Evolutionary conservation across 1,140 invertebrate genomes (phyloP).

Genomic region (Drosophila hydei): DNA sequence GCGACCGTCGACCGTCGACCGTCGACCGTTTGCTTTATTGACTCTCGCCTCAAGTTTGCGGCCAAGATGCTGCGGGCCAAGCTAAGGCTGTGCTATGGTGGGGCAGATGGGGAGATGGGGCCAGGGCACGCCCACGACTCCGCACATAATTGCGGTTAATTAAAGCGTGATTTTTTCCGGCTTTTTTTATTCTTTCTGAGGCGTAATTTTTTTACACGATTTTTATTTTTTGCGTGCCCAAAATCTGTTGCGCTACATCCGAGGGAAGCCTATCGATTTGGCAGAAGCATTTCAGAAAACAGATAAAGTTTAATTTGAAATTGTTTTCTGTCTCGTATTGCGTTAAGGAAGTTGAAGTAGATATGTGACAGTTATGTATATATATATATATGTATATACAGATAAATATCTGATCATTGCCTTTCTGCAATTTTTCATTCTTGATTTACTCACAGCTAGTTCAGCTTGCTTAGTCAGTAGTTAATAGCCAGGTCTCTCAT

Average conservation of each 20-base stretch:
- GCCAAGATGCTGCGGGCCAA: conserved; percentile 32
- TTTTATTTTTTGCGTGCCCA: neutral
- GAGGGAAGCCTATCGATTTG: conserved; percentile 13
- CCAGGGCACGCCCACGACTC: conserved; percentile 56
- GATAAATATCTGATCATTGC: too few relatives aligned
- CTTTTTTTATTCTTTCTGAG: conserved; percentile 8
- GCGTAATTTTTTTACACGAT: conserved; percentile 1
- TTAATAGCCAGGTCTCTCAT: too few relatives aligned
- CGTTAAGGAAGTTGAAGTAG: too few relatives aligned
- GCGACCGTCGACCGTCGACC: conserved; percentile 39
- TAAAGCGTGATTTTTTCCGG: conserved; percentile 75
- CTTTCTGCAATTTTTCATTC: too few relatives aligned
- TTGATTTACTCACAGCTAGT: too few relatives aligned
- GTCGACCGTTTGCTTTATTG: conserved; percentile 69
- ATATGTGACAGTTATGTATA: too few relatives aligned
- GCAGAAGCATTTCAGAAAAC: too few relatives aligned
- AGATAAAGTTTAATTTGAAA: too few relatives aligned
- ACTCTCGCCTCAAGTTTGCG: conserved; percentile 55
- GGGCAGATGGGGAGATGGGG: neutral
- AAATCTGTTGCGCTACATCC: conserved; percentile 7
- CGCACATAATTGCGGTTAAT: conserved; percentile 83
- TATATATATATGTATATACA: too few relatives aligned
- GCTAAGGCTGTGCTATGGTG: neutral
- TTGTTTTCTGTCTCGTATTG: too few relatives aligned
- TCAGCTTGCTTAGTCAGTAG: too few relatives aligned